These are phyloP conservation scores for Tinamus major DNA, from an alignment of 2,797 vertebrate species.

Conservation along the genomic window DNA sequence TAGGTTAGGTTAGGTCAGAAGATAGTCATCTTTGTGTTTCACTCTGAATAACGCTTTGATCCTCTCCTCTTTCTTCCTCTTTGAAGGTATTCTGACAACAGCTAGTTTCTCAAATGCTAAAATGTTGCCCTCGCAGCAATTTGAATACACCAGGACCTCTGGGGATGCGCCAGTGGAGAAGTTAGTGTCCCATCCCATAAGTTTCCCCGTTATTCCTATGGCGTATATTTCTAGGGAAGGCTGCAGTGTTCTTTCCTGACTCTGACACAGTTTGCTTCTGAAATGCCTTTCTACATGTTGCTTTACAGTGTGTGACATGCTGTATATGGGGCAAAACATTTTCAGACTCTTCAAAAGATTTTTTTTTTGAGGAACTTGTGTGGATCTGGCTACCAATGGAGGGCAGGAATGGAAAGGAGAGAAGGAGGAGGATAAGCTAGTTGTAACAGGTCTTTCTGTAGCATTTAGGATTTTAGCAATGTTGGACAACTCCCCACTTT, in stretches of 20 bases:
- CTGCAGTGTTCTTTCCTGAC: background rate
- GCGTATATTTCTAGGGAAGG: background rate
- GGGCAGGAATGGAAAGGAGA: background rate
- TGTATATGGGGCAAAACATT: background rate
- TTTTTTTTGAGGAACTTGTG: background rate
- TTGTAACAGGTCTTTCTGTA: background rate
- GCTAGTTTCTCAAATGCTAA: background rate
- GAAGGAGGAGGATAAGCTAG: background rate
- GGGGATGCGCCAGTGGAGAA: background rate
- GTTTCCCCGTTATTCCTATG: background rate
- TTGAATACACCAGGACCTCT: background rate
- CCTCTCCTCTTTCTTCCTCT: background rate
- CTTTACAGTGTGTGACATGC: background rate
- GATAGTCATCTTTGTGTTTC: constrained; percentile 8
- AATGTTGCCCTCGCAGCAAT: background rate
- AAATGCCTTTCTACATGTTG: background rate
- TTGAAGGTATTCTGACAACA: constrained; percentile 7
- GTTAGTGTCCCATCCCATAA: background rate
- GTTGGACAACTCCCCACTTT: background rate
- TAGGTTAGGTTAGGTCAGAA: constrained; percentile 14
- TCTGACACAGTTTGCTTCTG: background rate
- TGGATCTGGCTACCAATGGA: background rate
- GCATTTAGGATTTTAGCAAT: background rate
- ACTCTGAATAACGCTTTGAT: constrained; percentile 32
- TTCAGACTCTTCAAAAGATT: background rate